Conservation (phyloP, 2,888 invertebrate genomes). For the Nasonovia ribisnigri region DNA sequence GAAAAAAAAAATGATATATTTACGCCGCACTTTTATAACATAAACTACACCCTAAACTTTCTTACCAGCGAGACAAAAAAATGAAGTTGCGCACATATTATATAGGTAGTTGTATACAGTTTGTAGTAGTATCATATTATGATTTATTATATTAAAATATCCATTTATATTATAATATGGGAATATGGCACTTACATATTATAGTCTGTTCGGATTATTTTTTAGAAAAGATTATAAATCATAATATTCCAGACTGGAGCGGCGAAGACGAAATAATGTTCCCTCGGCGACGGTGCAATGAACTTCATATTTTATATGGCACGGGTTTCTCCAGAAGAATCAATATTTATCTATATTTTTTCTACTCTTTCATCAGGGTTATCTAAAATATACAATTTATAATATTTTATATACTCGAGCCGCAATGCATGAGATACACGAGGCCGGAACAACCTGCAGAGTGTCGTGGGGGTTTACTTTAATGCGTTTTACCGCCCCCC, state of each 20-base stretch:
- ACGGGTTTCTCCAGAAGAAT: background rate
- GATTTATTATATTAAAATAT: no score
- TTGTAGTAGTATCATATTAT: background rate
- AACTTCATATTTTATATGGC: background rate
- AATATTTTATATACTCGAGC: background rate
- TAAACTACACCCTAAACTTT: background rate
- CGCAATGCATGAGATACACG: background rate
- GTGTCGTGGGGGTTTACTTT: background rate
- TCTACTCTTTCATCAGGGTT: background rate
- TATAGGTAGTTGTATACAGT: no score
- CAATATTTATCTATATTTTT: background rate
- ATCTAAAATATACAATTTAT: background rate
- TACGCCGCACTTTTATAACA: background rate
- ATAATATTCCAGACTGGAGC: background rate
- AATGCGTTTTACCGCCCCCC: background rate
- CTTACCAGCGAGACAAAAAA: background rate
- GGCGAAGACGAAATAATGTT: background rate
- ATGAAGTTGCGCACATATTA: background rate
- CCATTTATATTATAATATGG: no score
- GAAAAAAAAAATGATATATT: background rate
- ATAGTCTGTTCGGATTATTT: background rate
- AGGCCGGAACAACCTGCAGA: background rate
- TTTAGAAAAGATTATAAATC: background rate
- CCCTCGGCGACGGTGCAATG: background rate
- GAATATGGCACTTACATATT: background rate